Percentiles rank a stretch among this genome's conserved stretches.
Evolutionary conservation across 2,888 invertebrate genomes (phyloP).

Genomic region (Metellina segmentata): DNA sequence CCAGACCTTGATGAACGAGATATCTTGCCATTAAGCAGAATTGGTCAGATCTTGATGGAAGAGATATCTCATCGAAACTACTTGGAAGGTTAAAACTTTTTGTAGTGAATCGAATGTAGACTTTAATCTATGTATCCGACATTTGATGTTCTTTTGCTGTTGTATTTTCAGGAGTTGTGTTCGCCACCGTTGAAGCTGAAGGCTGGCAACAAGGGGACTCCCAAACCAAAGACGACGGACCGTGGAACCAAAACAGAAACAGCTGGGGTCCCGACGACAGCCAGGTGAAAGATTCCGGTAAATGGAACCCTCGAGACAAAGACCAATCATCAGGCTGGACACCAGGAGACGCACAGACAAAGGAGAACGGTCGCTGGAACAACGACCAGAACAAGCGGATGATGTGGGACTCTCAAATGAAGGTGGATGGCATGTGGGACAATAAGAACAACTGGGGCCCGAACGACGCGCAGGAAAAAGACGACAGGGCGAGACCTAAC

Average conservation of each 20-base stretch:
- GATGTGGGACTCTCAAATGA: constrained; percentile 25
- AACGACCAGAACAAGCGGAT: neutral
- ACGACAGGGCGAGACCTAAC: neutral
- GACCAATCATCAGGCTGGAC: constrained; percentile 20
- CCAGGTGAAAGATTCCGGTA: neutral
- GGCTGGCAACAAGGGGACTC: constrained; percentile 22
- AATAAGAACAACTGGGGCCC: neutral
- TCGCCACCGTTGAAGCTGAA: neutral
- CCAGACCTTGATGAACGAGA: too few relatives aligned
- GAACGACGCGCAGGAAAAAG: constrained; percentile 35
- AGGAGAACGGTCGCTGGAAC: constrained; percentile 25
- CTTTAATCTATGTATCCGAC: neutral
- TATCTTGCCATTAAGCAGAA: too few relatives aligned
- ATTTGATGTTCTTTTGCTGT: neutral
- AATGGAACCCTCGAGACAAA: neutral
- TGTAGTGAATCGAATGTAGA: too few relatives aligned
- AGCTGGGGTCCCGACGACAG: constrained; percentile 12
- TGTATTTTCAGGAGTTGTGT: neutral
- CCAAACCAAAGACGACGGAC: neutral
- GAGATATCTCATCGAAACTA: too few relatives aligned
- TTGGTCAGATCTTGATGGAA: too few relatives aligned
- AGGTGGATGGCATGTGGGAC: neutral
- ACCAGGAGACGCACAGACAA: constrained; percentile 14
- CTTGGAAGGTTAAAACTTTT: too few relatives aligned
- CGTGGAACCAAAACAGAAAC: neutral